These are phyloP conservation scores for Catagonus wagneri DNA, from an alignment of 2,113 vertebrate genomes.

Conservation along the genomic window DNA sequence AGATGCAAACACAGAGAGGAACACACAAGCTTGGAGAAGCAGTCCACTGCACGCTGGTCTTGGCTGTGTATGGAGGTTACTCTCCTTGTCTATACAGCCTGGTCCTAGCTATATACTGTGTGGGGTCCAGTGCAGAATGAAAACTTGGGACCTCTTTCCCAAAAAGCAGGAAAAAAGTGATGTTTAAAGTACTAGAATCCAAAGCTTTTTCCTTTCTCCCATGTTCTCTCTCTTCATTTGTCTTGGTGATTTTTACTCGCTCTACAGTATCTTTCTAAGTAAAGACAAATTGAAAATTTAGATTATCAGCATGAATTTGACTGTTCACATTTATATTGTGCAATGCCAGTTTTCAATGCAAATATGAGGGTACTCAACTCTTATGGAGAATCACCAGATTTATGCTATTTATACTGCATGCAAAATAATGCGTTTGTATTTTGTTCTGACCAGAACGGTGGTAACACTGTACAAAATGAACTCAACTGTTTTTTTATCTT, in stretches of 20 bases:
- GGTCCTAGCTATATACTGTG: not conserved
- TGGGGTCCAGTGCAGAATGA: not conserved
- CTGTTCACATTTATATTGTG: not conserved
- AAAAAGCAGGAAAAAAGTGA: not conserved
- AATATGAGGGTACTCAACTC: not conserved
- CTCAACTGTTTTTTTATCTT: not conserved
- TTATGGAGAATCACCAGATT: not conserved
- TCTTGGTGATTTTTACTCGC: slow-evolving; percentile 27
- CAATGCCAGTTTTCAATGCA: slow-evolving; percentile 26
- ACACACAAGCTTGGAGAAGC: not conserved
- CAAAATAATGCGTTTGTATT: not conserved
- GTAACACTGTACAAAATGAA: not conserved
- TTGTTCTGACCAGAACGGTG: slow-evolving; percentile 9
- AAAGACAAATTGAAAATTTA: slow-evolving; percentile 34
- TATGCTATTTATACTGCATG: not conserved
- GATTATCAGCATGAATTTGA: slow-evolving; percentile 18
- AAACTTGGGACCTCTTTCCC: not conserved
- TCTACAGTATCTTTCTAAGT: slow-evolving; percentile 34
- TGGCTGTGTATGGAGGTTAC: not conserved
- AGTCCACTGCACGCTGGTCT: not conserved
- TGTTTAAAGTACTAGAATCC: not conserved
- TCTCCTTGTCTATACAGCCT: not conserved
- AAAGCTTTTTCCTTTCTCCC: not conserved
- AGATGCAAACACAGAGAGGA: not conserved
- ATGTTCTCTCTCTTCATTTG: not conserved